These are phyloP conservation scores for Odontomyia ornata DNA, from an alignment of 2,888 invertebrate species.

Conservation along the genomic window DNA sequence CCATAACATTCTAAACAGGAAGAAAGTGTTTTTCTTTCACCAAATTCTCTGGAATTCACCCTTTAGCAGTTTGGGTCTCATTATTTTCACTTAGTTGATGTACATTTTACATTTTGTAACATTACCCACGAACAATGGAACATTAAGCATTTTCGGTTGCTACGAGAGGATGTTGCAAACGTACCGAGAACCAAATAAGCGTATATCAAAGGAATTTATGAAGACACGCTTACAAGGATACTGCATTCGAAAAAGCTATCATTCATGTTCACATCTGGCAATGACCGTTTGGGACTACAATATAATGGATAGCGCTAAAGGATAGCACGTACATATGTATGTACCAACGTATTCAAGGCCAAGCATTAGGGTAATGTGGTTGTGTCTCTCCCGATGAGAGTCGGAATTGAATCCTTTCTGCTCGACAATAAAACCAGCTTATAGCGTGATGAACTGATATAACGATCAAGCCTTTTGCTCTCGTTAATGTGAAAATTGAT, in stretches of 20 bases:
- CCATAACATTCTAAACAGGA: too few species aligned
- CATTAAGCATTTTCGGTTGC: too few species aligned
- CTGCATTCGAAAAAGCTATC: constrained; percentile 15
- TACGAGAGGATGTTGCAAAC: too few species aligned
- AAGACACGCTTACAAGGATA: not conserved
- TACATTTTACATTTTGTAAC: too few species aligned
- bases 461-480: not conserved
- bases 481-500: constrained; percentile 27
- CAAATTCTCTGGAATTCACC: too few species aligned
- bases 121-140: too few species aligned
- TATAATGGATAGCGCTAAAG: not conserved
- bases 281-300: constrained; percentile 19
- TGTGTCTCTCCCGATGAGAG: too few species aligned
- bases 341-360: not conserved
- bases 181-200: too few species aligned
- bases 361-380: too few species aligned
- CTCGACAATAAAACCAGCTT: constrained; percentile 1
- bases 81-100: too few species aligned
- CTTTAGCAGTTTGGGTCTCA: too few species aligned
- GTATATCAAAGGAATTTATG: not conserved
- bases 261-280: not conserved
- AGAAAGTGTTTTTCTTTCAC: too few species aligned
- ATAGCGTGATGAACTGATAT: not conserved
- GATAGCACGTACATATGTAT: not conserved
- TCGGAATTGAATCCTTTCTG: not conserved